Evolutionary conservation across 2,888 invertebrate species (phyloP).

Genomic region (Sturmia bella): DNA sequence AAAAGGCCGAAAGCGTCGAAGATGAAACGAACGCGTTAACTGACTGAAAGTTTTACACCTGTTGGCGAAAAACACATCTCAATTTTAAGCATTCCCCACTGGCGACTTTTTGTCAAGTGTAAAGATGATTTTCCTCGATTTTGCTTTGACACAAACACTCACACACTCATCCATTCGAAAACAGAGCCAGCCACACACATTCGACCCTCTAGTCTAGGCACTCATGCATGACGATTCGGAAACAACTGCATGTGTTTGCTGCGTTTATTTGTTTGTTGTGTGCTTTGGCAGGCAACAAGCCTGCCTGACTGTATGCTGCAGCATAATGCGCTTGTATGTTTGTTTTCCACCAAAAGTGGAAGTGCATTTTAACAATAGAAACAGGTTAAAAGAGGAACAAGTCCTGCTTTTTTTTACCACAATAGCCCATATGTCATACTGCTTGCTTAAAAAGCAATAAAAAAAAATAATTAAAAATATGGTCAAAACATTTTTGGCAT

Average conservation of each 20-base stretch:
- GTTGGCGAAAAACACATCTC: too few relatives aligned
- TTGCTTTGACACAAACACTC: conserved; percentile 28
- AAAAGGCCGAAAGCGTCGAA: too few relatives aligned
- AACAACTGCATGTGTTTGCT: conserved; percentile 36
- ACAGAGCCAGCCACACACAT: conserved; percentile 3
- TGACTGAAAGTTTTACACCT: too few relatives aligned
- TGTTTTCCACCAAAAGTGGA: conserved; percentile 47
- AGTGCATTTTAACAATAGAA: conserved; percentile 58
- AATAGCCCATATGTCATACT: conserved; percentile 61
- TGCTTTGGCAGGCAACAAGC: conserved; percentile 1
- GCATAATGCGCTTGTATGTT: neutral
- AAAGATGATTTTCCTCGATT: conserved; percentile 11
- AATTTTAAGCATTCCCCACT: too few relatives aligned
- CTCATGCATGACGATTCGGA: conserved; percentile 53
- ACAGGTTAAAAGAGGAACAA: conserved; percentile 60
- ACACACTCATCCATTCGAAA: neutral
- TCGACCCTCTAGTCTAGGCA: conserved; percentile 25
- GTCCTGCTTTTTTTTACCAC: conserved; percentile 49
- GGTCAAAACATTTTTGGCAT: conserved; percentile 63
- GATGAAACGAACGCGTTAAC: too few relatives aligned
- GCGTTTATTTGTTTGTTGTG: neutral
- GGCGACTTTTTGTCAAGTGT: conserved; percentile 43
- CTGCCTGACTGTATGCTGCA: conserved; percentile 31
- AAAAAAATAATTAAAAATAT: conserved; percentile 57
- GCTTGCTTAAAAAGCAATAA: conserved; percentile 44